Evolutionary conservation across 2,113 vertebrate species (phyloP).

Genomic region (Elgaria multicarinata): DNA sequence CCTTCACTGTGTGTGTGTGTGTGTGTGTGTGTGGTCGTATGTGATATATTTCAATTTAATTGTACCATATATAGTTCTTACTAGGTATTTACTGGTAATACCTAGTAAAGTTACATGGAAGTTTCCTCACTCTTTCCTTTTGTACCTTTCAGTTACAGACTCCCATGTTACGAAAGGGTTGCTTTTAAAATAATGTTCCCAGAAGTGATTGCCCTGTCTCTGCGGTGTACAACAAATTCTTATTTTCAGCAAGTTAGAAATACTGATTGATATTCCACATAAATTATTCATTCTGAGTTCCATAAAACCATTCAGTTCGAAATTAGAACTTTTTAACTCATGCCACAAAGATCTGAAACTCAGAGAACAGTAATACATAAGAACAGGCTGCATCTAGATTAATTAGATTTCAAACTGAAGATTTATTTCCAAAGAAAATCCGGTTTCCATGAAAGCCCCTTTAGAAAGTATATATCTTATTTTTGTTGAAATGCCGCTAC

Average conservation of each 20-base stretch:
- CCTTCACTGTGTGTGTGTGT: not conserved
- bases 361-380: not conserved
- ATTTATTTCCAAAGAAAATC: not conserved
- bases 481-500: not conserved
- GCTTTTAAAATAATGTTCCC: not conserved
- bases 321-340: not conserved
- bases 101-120: not conserved
- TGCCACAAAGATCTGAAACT: not conserved
- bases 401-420: slow-evolving; percentile 9
- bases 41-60: too few relatives aligned
- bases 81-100: not conserved
- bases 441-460: not conserved
- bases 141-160: not conserved
- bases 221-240: not conserved
- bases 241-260: not conserved
- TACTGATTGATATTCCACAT: not conserved
- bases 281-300: slow-evolving; percentile 6
- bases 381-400: not conserved
- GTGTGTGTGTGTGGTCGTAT: too few relatives aligned
- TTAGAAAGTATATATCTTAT: not conserved
- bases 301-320: not conserved
- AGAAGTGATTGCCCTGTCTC: not conserved
- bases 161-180: not conserved
- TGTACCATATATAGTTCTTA: not conserved
- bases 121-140: not conserved